Base-by-base conservation (phyloP, 1,140 invertebrate genomes). In the Orchestia grillus region DNA sequence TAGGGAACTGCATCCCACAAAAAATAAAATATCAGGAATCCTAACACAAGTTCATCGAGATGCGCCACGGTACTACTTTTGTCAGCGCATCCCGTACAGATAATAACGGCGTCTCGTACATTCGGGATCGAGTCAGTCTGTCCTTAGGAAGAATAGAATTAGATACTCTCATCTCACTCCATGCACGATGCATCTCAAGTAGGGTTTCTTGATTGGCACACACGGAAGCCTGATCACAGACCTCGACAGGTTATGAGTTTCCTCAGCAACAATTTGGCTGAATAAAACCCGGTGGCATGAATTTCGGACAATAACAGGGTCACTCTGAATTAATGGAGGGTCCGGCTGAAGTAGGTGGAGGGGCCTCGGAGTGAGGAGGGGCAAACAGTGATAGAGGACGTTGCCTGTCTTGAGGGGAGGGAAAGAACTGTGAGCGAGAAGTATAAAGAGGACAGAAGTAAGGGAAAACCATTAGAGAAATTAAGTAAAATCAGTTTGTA, bases 311-410 rank as follows among this genome's bases (percentile, higher is more conserved):
- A 90, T 8, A 42, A 90, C 88, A 90, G 88, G 88, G 88, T 42
- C 88, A 90, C 88, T 90, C 88, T 90, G 88, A 44, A 90, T 41
- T 90, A 90, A 90, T 90, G 88, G 88, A 90, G 88, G 42, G 88
- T 44, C 88, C 36, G 88, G 41, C 88, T 90, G 41, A 44, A 90
- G 88, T 90, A 44, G 4, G 28, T 41, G 88, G 41, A 90, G 43
- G 87, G 88, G 43, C 88, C 43, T 42, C 16, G 41, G 43, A 90
- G 88, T 90, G 88, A 28, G 62, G 62, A 77, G 36, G 62, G 62
- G 62, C 28, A 77, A 77, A 77, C 62, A 77, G 19, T 77, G 62
- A 77, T 8, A 77, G 62, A 36, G 62, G 62, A 77, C 62, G 62
- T 77, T 36, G 62, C 62, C 28, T 77, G 62, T 77, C 62, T 77